Base-by-base conservation (phyloP, 1,140 invertebrate genomes). In the Eubasilissa regina region DNA sequence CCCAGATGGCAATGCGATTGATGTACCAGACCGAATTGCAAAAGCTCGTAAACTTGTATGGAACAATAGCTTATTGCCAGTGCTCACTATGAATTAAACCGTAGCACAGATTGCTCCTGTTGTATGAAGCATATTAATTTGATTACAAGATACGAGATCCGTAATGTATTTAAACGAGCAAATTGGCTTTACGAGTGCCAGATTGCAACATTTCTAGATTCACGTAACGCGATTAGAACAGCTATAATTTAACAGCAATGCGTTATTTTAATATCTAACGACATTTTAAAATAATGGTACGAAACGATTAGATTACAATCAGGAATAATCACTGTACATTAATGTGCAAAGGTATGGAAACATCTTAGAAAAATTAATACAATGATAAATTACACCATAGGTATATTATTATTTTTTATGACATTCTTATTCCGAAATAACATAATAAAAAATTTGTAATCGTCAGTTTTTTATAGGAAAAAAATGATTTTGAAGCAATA, bases 121-220 rank as follows among this genome's bases (percentile, higher is more conserved):
- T 17, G 66, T 70, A 70, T 70, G 45, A 48, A 48, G 21, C 56
- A 47, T 21, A 70, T 45, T 47, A 70, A 70, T 70, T 70, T 70
- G 45, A 70, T 70, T 19, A 48, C 7, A 3, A 64, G 60, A 64
- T 64, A 64, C 21, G 21, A n/a, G 60, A 70, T 47, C 15, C 45
- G n/a, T 70, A 70, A 70, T 48, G 66, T 17, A 47, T 17, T 70
- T 70, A 45, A 70, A 45, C 15, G 43, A 47, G 66, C 45, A 19
- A 70, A 70, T 70, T 70, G 66, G 66, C 66, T 70, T 48, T 70
- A 21, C 43, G 66, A 15, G n/a, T 70, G 66, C 45, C 21, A 21
- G 47, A 47, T 17, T 70, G 45, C 45, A 64, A 44, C 43, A 47
- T 70, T 35, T 25, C 48, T 8, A 51, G 48, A 51, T 51, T 51